Evolutionary conservation across 2,888 invertebrate species (phyloP).

Genomic region (Oligia fasciuncula): DNA sequence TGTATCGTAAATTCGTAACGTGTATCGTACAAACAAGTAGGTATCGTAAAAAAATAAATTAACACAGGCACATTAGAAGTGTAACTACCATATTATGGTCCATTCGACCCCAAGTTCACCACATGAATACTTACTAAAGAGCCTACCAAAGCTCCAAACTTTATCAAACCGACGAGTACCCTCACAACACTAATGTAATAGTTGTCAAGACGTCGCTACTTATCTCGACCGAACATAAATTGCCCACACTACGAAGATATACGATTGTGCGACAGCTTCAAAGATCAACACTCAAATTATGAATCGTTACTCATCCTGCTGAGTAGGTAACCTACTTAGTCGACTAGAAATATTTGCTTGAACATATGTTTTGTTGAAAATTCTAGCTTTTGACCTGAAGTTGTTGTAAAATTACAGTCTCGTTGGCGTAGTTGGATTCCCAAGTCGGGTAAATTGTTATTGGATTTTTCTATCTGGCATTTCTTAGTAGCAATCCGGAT

Average conservation of each 20-base stretch:
- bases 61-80: not conserved
- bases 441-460: not conserved
- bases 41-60: not conserved
- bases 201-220: constrained; percentile 29
- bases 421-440: not conserved
- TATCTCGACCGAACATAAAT: constrained; percentile 23
- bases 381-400: not conserved
- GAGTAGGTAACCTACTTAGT: not conserved
- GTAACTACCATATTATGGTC: not conserved
- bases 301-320: constrained; percentile 17
- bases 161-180: not conserved
- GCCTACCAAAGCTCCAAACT: not conserved
- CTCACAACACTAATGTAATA: constrained; percentile 24
- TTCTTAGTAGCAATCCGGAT: not conserved
- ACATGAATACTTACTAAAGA: not conserved
- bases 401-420: not conserved
- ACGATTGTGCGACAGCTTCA: constrained; percentile 13
- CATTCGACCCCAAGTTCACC: not conserved
- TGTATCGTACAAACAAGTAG: too few relatives aligned
- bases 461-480: not conserved
- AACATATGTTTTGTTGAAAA: not conserved
- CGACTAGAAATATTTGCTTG: not conserved
- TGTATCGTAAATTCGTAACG: too few relatives aligned
- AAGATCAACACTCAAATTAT: constrained; percentile 31
- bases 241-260: constrained; percentile 16